Evolutionary conservation across 2,888 invertebrate species (phyloP).

Genomic region (Thyatira batis): DNA sequence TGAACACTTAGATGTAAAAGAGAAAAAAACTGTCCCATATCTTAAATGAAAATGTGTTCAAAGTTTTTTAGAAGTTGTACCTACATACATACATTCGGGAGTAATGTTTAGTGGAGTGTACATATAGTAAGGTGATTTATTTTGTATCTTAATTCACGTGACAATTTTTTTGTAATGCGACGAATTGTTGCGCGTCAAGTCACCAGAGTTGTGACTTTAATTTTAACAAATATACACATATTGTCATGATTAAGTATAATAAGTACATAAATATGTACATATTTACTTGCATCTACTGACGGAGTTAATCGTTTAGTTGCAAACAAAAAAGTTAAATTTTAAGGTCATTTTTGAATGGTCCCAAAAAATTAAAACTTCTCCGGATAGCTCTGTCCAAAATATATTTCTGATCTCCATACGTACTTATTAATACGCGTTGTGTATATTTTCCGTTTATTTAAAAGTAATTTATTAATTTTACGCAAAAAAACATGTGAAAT

Average conservation of each 20-base stretch:
- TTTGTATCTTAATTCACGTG: conserved; percentile 19
- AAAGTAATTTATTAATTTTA: background rate
- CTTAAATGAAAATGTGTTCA: conserved; percentile 79
- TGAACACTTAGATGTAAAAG: conserved; percentile 43
- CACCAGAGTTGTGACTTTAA: background rate
- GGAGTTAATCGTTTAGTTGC: background rate
- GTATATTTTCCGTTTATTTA: background rate
- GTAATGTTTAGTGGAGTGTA: conserved; percentile 47
- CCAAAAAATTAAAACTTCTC: too few relatives aligned
- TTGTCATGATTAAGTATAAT: background rate
- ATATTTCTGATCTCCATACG: conserved; percentile 2
- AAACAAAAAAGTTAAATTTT: too few relatives aligned
- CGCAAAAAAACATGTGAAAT: background rate
- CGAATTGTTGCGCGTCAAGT: background rate
- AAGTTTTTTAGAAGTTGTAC: conserved; percentile 73
- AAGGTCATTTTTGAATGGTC: too few relatives aligned
- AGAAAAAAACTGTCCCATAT: conserved; percentile 67
- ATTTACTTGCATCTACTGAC: background rate
- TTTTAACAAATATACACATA: background rate
- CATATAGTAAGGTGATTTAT: conserved; percentile 51
- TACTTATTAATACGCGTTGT: background rate
- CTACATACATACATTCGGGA: conserved; percentile 54
- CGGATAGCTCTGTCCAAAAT: too few relatives aligned
- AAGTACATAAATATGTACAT: background rate
- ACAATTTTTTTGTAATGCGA: background rate